Conservation (phyloP, 2,888 invertebrate genomes). For the Lagria hirta region DNA sequence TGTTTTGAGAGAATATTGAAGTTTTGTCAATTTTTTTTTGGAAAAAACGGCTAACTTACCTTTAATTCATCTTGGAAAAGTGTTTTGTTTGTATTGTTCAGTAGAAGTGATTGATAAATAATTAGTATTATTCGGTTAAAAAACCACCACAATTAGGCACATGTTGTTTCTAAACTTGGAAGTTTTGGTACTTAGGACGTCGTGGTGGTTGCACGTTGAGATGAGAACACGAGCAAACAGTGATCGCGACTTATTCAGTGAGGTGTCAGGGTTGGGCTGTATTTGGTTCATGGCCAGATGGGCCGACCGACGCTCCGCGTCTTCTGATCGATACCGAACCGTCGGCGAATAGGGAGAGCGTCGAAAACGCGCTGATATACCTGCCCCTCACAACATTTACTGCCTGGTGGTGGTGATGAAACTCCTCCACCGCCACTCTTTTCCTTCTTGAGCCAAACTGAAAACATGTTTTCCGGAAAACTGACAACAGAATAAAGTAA, state of each 20-base stretch:
- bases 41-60: too few relatives aligned
- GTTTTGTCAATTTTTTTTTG: too few relatives aligned
- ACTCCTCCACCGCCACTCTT: too few relatives aligned
- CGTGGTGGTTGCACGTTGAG: slow-evolving; percentile 3
- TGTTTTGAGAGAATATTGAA: too few relatives aligned
- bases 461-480: slow-evolving; percentile 1
- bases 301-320: slow-evolving; percentile 28
- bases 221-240: slow-evolving; percentile 11
- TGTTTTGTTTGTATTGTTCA: too few relatives aligned
- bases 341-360: slow-evolving; percentile 12
- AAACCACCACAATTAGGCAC: slow-evolving; percentile 6
- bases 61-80: too few relatives aligned
- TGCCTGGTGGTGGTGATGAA: slow-evolving; percentile 2
- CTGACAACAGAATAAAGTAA: too few relatives aligned
- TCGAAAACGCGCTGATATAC: slow-evolving; percentile 10
- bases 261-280: slow-evolving; percentile 35
- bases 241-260: slow-evolving; percentile 15
- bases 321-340: slow-evolving; percentile 24
- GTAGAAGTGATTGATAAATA: too few relatives aligned
- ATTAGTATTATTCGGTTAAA: too few relatives aligned
- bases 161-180: slow-evolving; percentile 4
- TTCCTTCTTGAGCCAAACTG: background rate
- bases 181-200: background rate
- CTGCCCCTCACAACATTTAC: slow-evolving; percentile 13
- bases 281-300: slow-evolving; percentile 40